These are phyloP conservation scores for Sakesphorus luctuosus DNA, from an alignment of 2,113 vertebrate species.

Conservation along the genomic window DNA sequence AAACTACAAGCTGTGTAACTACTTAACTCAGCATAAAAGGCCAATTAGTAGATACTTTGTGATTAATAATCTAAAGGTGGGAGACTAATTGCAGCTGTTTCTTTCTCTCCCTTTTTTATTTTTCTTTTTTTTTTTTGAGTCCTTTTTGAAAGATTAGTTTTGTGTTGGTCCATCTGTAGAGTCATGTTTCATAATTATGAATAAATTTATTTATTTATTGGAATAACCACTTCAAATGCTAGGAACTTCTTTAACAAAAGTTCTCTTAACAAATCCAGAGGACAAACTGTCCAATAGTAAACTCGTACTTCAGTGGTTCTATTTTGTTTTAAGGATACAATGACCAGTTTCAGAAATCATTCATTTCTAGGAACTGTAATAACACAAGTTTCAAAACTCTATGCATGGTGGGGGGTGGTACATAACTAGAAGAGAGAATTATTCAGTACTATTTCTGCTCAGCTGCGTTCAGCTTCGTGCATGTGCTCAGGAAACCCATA, in stretches of 20 bases:
- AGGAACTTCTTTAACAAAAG: neutral
- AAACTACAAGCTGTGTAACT: neutral
- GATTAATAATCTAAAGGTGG: neutral
- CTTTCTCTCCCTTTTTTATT: rapidly evolving
- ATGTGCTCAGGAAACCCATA: neutral
- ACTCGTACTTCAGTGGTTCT: neutral
- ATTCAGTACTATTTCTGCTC: neutral
- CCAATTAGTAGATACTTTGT: neutral
- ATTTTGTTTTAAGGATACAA: neutral
- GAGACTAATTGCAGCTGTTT: neutral
- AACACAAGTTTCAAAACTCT: neutral
- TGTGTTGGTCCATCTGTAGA: neutral
- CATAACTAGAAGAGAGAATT: neutral
- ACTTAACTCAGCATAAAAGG: neutral
- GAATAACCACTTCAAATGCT: neutral
- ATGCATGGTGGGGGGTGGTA: no score
- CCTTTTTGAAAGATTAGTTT: neutral
- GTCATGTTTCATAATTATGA: neutral
- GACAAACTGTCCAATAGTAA: neutral
- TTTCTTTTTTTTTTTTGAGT: neutral
- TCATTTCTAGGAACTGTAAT: neutral
- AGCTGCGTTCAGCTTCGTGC: neutral
- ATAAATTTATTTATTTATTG: neutral
- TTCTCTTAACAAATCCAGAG: neutral
- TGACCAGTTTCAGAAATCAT: neutral